These are phyloP conservation scores for Choloepus didactylus DNA, from an alignment of 2,797 vertebrate species.

Conservation along the genomic window DNA sequence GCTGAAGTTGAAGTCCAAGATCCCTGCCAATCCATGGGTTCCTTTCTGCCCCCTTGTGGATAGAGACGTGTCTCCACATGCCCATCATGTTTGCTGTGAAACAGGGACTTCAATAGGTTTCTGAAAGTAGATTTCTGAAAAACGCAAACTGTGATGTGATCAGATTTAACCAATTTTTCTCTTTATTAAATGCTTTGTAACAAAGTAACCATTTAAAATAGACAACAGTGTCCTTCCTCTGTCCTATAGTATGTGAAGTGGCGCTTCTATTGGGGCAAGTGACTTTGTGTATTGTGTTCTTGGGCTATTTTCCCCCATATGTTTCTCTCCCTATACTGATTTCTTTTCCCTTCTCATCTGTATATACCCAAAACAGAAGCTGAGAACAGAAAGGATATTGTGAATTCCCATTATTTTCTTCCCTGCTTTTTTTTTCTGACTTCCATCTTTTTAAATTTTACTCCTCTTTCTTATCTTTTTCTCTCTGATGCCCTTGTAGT, in stretches of 20 bases:
- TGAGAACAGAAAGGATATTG: neutral
- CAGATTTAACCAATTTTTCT: conserved; percentile 43
- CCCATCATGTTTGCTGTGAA: neutral
- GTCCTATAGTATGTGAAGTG: neutral
- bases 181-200: neutral
- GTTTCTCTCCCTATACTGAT: neutral
- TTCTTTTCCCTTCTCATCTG: conserved; percentile 29
- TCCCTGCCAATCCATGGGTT: conserved; percentile 48
- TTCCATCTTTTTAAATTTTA: neutral
- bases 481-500: neutral
- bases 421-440: neutral
- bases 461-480: neutral
- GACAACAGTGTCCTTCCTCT: neutral
- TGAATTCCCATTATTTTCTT: conserved; percentile 18
- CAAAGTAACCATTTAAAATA: neutral
- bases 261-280: neutral
- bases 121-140: conserved; percentile 48
- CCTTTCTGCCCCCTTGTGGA: conserved; percentile 79
- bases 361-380: conserved; percentile 54
- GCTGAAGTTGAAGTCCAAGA: conserved; percentile 4
- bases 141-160: neutral
- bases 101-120: neutral
- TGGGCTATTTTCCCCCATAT: neutral
- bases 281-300: neutral
- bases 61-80: neutral